These are phyloP conservation scores for Pterois miles DNA, from an alignment of 2,797 vertebrate species.

Conservation along the genomic window DNA sequence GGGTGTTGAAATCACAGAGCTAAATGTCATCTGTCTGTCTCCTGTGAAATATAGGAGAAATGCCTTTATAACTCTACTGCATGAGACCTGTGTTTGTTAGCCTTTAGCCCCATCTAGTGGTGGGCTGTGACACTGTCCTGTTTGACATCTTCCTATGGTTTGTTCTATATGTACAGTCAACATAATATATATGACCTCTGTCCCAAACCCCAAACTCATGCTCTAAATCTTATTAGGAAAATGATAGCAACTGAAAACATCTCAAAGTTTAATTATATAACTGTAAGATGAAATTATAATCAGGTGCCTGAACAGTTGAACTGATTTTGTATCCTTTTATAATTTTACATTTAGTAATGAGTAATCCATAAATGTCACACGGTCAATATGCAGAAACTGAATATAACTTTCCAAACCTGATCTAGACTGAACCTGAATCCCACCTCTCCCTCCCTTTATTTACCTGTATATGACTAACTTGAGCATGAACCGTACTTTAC, in stretches of 20 bases:
- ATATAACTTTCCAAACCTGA: background rate
- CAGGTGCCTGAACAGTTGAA: background rate
- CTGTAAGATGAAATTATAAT: background rate
- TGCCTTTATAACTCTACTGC: background rate
- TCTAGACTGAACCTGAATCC: background rate
- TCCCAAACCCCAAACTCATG: background rate
- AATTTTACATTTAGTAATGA: background rate
- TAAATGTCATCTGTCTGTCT: background rate
- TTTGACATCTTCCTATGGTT: background rate
- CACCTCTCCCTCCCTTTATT: background rate
- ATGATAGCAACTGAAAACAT: background rate
- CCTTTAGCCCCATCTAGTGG: constrained; percentile 77
- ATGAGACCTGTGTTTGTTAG: constrained; percentile 29
- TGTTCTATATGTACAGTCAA: background rate
- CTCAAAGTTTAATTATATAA: background rate
- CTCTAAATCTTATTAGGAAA: background rate
- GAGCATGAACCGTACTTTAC: no score
- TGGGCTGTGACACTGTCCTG: background rate
- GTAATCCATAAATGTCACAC: background rate
- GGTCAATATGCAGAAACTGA: background rate
- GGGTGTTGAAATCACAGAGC: background rate
- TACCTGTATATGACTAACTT: background rate
- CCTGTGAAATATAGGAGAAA: background rate
- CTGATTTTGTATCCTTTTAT: background rate
- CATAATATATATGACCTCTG: background rate